Evolutionary conservation across 2,797 vertebrate genomes (phyloP), one percentile per base, ranked within the genome.

Genomic region (Xenopus petersii): DNA sequence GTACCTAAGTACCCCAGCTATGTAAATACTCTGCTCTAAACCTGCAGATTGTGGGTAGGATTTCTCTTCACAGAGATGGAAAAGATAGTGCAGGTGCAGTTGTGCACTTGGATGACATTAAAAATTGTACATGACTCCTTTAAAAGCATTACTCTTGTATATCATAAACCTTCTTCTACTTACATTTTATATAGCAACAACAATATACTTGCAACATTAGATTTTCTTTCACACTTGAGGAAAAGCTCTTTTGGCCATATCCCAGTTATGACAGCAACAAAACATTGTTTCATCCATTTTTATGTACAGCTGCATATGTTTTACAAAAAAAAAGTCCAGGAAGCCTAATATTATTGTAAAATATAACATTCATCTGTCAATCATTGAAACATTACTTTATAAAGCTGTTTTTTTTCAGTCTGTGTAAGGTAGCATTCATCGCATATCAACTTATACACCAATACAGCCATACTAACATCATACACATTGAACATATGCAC

Each of bases 351-450:
- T 26, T 3, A 62, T n/a, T 68, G 59, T 49, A 73, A 73, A 69
- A 59, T 71, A 67, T 42, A 76, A 76, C 65, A 60, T 42, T 65
- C 15, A 56, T 62, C 16, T 67, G 48, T n/a, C 5, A 54, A 58
- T 21, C 55, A 17, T 21, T 36, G 5, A 67, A 15, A 33, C 26
- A n/a, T 12, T 63, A 17, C 21, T 15, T 26, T 51, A 12, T n/a
- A 51, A 16, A 54, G 24, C n/a, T 58, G n/a, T n/a, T 58, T n/a
- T n/a, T n/a, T 10, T 10, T n/a, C n/a, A 30, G 26, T 4, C 26
- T 30, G 26, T 58, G 12, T 9, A 33, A 63, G 15, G 3, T 24
- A 36, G 30, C 61, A 33, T 33, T 36, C 61, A 42, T 36, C 30
- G 10, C 30, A 33, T 30, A 26, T 33, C 13, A 15, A 33, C 33